Base-by-base conservation (phyloP, 2,113 vertebrate genomes). In the Seriola quinqueradiata region DNA sequence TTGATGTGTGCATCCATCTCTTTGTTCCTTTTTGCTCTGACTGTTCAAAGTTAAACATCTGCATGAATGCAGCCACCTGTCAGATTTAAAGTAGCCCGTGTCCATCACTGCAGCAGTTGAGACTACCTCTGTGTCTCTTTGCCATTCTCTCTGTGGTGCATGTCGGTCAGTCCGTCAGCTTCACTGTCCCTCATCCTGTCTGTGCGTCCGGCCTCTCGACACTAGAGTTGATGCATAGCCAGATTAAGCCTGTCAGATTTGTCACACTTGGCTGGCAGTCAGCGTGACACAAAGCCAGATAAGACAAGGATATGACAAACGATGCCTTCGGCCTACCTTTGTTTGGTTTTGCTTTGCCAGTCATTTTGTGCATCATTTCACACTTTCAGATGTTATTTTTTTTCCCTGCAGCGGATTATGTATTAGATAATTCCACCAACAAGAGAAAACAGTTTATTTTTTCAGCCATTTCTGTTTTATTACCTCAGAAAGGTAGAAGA, bases 161-260 rank as follows among this genome's bases (percentile, higher is more conserved):
- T 44, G 23, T 68, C 57, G 10, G 50, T 82, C 58, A 23, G 57
- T 72, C 14, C 52, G 42, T 58, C 46, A 38, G 48, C 28, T 21
- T 52, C 12, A 1, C 58, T 52, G 61, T 40, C 70, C 25, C 59
- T 52, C 55, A 10, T 69, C 48, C 52, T 12, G 71, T 79, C 73
- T 75, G 81, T 71, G 9, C 12, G 67, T 81, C 79, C 25, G 5
- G 81, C 70, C 70, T 69, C 73, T 65, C 23, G 1, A 19, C 74
- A 77, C 81, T 60, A 38, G 68, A 76, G 70, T 44, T 82, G 84
- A 85, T 88, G 74, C 66, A 58, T 55, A 84, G 80, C 52, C 86
- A 93, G 90, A 91, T 90, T 87, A 70, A 61, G 13, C 75, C 84
- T 86, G 82, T 90, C 85, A 88, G 84, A 79, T 10, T 1, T 81